Evolutionary conservation across 2,888 invertebrate species (phyloP).

Genomic region (Perithous albicinctus): DNA sequence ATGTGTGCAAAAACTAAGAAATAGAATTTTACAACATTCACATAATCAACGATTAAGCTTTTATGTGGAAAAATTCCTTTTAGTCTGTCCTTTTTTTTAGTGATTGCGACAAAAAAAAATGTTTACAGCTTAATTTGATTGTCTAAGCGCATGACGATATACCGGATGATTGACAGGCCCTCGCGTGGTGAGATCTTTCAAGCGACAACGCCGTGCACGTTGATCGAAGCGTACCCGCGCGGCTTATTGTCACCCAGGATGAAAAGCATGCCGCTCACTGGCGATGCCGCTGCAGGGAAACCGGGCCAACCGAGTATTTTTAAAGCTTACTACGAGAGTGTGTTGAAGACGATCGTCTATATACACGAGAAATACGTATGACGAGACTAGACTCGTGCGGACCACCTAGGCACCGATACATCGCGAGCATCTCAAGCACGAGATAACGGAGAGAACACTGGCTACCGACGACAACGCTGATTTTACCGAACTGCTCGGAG

Average conservation of each 20-base stretch:
- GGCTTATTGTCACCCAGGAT: slow-evolving; percentile 71
- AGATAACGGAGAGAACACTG: slow-evolving; percentile 29
- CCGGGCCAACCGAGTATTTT: slow-evolving; percentile 77
- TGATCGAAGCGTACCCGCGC: slow-evolving; percentile 39
- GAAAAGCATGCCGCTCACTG: slow-evolving; percentile 36
- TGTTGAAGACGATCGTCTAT: background rate
- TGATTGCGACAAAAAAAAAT: background rate
- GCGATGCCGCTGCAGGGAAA: slow-evolving; percentile 67
- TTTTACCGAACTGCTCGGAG: slow-evolving; percentile 31
- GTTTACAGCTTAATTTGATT: background rate
- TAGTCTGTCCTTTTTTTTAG: background rate
- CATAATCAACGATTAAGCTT: background rate
- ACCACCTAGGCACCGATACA: slow-evolving; percentile 49
- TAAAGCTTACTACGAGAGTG: slow-evolving; percentile 69
- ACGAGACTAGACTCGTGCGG: slow-evolving; percentile 18
- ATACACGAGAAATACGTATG: background rate
- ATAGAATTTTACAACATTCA: background rate
- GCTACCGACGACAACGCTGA: slow-evolving; percentile 9
- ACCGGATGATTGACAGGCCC: slow-evolving; percentile 42
- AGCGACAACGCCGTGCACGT: slow-evolving; percentile 9
- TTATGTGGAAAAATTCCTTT: background rate
- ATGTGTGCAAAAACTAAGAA: background rate
- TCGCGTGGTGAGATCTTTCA: slow-evolving; percentile 13
- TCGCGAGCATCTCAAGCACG: slow-evolving; percentile 17
- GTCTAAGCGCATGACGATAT: background rate